Conservation (phyloP, 2,888 invertebrate genomes). For the Cephus runcator region DNA sequence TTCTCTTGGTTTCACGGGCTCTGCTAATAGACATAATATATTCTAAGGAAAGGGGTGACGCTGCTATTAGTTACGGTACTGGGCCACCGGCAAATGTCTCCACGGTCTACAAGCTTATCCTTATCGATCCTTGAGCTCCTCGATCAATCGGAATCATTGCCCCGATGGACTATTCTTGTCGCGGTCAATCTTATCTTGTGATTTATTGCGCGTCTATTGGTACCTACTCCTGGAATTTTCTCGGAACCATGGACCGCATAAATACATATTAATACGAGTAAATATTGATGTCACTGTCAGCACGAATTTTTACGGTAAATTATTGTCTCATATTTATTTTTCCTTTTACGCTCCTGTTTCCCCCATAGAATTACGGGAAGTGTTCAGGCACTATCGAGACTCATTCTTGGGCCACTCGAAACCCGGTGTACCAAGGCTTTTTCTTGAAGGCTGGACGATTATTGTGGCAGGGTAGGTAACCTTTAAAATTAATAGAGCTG, state of each 20-base stretch:
- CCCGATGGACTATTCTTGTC: background rate
- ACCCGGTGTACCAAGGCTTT: background rate
- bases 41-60: background rate
- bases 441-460: background rate
- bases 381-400: background rate
- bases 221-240: background rate
- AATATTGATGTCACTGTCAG: background rate
- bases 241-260: background rate
- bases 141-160: background rate
- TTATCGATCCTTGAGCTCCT: background rate
- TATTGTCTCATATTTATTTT: background rate
- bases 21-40: background rate
- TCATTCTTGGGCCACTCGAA: background rate
- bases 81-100: background rate
- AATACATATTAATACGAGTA: background rate
- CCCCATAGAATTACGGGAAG: background rate
- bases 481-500: constrained; percentile 21
- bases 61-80: background rate
- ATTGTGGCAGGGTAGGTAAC: background rate
- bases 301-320: background rate
- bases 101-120: background rate
- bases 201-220: background rate
- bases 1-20: background rate
- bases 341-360: background rate
- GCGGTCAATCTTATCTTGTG: background rate